Base-by-base conservation (phyloP, 2,888 invertebrate species). In the Acheta domesticus region DNA sequence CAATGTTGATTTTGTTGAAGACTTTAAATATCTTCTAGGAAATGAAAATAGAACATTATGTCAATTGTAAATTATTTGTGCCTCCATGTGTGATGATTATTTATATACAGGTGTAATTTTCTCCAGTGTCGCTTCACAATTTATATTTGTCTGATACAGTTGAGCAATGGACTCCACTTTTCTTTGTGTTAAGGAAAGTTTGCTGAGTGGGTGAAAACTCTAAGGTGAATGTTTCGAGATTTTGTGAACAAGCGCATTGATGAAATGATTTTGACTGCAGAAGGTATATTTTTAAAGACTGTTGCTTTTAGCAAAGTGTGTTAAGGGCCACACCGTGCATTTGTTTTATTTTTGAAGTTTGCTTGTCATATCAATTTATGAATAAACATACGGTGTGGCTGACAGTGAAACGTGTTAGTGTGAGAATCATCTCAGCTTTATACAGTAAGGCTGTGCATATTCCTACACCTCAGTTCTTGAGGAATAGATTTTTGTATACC, bases 61-160 rank as follows among this genome's bases (percentile, higher is more conserved):
- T 62, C 62, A 62, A 62, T 62, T 62, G 62, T 62, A 62, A 62
- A 62, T 62, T 62, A 62, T 62, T 62, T 62, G 62, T 62, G 62
- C 62, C 62, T 62, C 62, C 62, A 62, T 62, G 62, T 62, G 62
- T 62, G 62, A 62, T 62, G 62, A 62, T 62, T 62, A 62, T 62
- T 62, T 62, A 62, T 62, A n/a, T 19, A 62, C 62, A 62, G 62
- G 62, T 62, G 62, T 62, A 62, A 19, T n/a, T 19, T 19, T 62
- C 62, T 62, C 62, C 62, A 62, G 62, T 62, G 62, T 62, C 14
- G 62, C 62, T 62, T 62, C 62, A 62, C 62, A 62, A 14, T 62
- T 62, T n/a, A 62, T 62, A 62, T 62, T 62, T 62, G n/a, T 62
- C 16, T 62, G 14, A n/a, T 19, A n/a, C 62, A 62, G 62, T 62